Evolutionary conservation across 1,140 invertebrate species (phyloP), one percentile per base, ranked within the genome.

Genomic region (Drosophila novamexicana): DNA sequence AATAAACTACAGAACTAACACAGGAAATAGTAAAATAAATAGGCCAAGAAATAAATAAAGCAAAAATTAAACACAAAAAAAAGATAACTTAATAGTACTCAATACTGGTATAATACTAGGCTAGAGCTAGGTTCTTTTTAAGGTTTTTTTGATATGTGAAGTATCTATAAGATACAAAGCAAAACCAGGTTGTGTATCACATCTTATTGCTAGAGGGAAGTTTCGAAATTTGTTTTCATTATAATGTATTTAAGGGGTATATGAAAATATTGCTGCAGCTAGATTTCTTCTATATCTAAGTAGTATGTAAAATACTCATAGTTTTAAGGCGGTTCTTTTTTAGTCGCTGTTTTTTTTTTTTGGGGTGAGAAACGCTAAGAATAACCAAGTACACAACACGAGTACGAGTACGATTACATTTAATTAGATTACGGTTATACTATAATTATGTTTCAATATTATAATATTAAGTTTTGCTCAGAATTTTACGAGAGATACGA

Each of bases 401-500:
- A 66, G 53, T 59, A 85, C 74, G 61, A 81, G 53, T 59, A 85
- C 74, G 61, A 81, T 64, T 79, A 86, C 83, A 65, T 62, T 75
- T 16, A 75, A 78, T 75, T 66, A 66, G 67, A 75, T 70, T 81
- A 81, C 74, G 65, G 75, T 73, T 61, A 67, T 73, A 67, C 64
- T 73, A 77, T 70, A 77, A 69, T 77, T 76, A 78, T 65, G 40
- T 66, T 54, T 76, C 22, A 29, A 29, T 77, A 77, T 79, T 73
- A 77, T 68, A 66, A 67, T 81, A 83, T 86, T 88, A 79, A 50
- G 36, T 68, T 75, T 81, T 86, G 83, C 72, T 86, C 79, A 83
- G 83, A 88, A 44, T 77, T 79, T 79, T 88, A 86, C 82, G 68
- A 88, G 63, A 83, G 61, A 74, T 89, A 86, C 84, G 79, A 83